These are phyloP conservation scores for Caenorhabditis sp. DNA, from an alignment of 2,888 invertebrate species.

Conservation along the genomic window DNA sequence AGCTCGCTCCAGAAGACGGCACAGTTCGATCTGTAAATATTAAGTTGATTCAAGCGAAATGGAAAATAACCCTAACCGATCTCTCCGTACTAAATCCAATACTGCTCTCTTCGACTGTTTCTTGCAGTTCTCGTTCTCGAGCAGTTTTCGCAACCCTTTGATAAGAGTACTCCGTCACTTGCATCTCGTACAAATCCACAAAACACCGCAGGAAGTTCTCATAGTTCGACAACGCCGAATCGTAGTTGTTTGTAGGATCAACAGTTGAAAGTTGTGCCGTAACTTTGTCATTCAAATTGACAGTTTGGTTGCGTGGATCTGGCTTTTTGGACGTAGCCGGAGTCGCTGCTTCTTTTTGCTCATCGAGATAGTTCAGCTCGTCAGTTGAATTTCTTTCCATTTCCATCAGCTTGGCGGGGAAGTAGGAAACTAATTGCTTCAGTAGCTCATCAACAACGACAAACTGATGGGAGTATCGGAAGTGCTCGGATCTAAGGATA, in stretches of 20 bases:
- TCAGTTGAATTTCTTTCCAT: slow-evolving; percentile 71
- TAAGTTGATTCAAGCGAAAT: too few species aligned
- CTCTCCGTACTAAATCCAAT: slow-evolving; percentile 58
- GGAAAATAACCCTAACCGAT: slow-evolving; percentile 64
- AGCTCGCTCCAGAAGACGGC: slow-evolving; percentile 70
- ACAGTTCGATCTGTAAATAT: slow-evolving; percentile 72
- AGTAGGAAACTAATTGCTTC: slow-evolving; percentile 65
- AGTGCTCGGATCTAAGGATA: slow-evolving; percentile 64
- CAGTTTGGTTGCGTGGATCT: slow-evolving; percentile 43
- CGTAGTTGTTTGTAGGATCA: slow-evolving; percentile 36
- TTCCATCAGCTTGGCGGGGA: slow-evolving; percentile 74
- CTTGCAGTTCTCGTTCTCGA: slow-evolving; percentile 34
- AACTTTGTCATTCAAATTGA: slow-evolving; percentile 30
- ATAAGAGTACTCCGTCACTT: slow-evolving; percentile 29
- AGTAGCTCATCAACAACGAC: slow-evolving; percentile 66
- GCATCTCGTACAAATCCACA: slow-evolving; percentile 68
- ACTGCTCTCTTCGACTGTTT: slow-evolving; percentile 58
- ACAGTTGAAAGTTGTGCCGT: slow-evolving; percentile 19
- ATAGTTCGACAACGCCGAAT: slow-evolving; percentile 60
- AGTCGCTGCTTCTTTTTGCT: slow-evolving; percentile 20
- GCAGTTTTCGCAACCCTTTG: slow-evolving; percentile 18
- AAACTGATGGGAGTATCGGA: slow-evolving; percentile 61
- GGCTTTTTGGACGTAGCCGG: neutral
- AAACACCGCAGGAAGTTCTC: slow-evolving; percentile 68
- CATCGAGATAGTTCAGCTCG: slow-evolving; percentile 68